phyloP scores from a whole-genome alignment of 2,888 invertebrate species.

The Amorpha juglandis region DNA sequence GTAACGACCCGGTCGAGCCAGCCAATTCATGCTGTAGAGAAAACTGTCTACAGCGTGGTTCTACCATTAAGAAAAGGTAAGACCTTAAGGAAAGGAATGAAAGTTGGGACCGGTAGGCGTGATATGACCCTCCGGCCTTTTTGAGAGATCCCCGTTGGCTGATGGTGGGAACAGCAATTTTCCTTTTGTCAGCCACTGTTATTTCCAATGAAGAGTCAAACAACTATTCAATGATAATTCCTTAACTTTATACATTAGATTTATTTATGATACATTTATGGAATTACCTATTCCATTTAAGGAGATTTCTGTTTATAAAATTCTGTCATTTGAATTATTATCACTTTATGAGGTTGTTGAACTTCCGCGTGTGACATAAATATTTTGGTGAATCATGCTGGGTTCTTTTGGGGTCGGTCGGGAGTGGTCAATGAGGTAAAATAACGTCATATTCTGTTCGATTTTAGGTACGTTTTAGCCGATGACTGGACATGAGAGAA shows the following conservation, averaged over 20 bases:
- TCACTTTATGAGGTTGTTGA: constrained; percentile 24
- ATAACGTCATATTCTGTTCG: neutral
- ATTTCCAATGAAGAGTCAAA: neutral
- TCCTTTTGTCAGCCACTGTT: neutral
- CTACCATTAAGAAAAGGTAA: too few relatives aligned
- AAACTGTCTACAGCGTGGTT: too few relatives aligned
- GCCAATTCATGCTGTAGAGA: too few relatives aligned
- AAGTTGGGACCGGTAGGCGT: too few relatives aligned
- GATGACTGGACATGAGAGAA: neutral
- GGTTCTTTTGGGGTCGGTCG: neutral
- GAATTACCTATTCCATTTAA: neutral
- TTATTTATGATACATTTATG: neutral
- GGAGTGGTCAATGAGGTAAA: neutral
- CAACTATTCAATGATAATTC: neutral
- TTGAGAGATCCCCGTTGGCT: too few relatives aligned
- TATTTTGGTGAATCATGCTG: neutral
- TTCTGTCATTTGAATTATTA: constrained; percentile 13
- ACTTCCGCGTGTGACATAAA: neutral
- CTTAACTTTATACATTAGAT: neutral
- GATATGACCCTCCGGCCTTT: too few relatives aligned
- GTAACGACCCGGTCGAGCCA: too few relatives aligned
- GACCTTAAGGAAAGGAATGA: too few relatives aligned
- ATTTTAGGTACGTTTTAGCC: neutral
- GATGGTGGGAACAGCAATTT: neutral
- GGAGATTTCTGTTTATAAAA: neutral